Evolutionary conservation across 2,797 vertebrate species (phyloP), one percentile per base, ranked within the genome.

Genomic region (Cirrhinus mrigala): DNA sequence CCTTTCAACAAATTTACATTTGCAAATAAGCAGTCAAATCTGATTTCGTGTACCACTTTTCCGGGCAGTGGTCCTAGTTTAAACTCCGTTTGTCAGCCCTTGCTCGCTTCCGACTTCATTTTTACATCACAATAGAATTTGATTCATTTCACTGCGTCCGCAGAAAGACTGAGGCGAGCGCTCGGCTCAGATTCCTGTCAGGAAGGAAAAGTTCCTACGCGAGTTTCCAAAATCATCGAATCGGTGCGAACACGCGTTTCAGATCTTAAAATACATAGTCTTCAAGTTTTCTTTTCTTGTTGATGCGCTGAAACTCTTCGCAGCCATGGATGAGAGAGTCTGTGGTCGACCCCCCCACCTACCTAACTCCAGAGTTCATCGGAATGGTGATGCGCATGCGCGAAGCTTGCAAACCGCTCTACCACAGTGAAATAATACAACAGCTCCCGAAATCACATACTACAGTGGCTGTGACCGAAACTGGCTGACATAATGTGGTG

Each of bases 51-150:
- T 37, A 46, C 50, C 83, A 78, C 64, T 84, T 84, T 71, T 18
- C 24, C 37, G 44, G 24, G 52, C 54, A 58, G 46, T 76, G 88
- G 88, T 90, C 90, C 93, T 89, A 83, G 87, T 94, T 93, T 95
- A 94, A 95, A 95, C 52, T 24, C 75, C 92, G 95, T 95, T 94
- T 90, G 93, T 93, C 93, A 90, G 91, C 83, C 91, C 93, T 94
- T 90, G 94, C 94, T 93, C 93, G 92, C 93, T 93, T 90, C 93
- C 84, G 88, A 94, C 85, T 92, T 94, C 90, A 88, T 94, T 97
- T 98, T 97, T 97, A 95, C 97, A 98, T 98, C 94, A 98, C 96
- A 98, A 97, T 96, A 93, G 96, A 93, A 94, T 96, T 95, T 95
- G 93, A 94, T 93, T 94, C 95, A 96, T 96, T 94, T 95, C 95